Evolutionary conservation across 2,113 vertebrate species (phyloP).

Genomic region (Siphamia tubifer): DNA sequence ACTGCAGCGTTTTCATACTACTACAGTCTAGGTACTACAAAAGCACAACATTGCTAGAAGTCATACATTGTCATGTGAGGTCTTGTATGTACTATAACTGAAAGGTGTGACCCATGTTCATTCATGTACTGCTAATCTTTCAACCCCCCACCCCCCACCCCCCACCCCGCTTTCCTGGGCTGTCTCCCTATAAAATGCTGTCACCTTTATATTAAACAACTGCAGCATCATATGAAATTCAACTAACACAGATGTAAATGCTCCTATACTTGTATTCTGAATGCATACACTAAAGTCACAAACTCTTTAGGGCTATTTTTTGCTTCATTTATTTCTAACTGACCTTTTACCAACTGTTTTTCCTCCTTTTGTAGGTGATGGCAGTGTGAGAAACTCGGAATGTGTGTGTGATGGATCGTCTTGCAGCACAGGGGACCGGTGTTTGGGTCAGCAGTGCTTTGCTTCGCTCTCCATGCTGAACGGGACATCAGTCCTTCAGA

Average conservation of each 20-base stretch:
- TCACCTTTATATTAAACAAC: conserved; percentile 62
- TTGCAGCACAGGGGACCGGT: conserved; percentile 82
- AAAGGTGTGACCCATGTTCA: conserved; percentile 14
- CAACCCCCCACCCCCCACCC: conserved; percentile 18
- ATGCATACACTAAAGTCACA: background rate
- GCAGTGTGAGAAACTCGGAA: conserved; percentile 70
- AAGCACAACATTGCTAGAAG: conserved; percentile 2
- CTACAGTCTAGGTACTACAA: background rate
- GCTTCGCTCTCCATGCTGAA: conserved; percentile 86
- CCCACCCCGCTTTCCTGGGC: conserved; percentile 38
- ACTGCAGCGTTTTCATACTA: no score
- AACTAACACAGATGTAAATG: no score
- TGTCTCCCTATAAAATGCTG: conserved; percentile 63
- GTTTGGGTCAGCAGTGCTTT: conserved; percentile 90
- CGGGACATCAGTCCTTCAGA: conserved; percentile 83
- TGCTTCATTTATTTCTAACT: background rate
- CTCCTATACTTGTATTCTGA: background rate
- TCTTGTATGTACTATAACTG: background rate
- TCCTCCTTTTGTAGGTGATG: conserved; percentile 78
- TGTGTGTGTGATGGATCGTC: conserved; percentile 91
- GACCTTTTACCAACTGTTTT: background rate
- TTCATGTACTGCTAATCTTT: conserved; percentile 4
- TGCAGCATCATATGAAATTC: conserved; percentile 36
- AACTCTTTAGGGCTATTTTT: background rate
- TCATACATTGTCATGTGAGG: background rate